Conservation (phyloP, 2,888 invertebrate species). For the Choristoneura rosaceana region DNA sequence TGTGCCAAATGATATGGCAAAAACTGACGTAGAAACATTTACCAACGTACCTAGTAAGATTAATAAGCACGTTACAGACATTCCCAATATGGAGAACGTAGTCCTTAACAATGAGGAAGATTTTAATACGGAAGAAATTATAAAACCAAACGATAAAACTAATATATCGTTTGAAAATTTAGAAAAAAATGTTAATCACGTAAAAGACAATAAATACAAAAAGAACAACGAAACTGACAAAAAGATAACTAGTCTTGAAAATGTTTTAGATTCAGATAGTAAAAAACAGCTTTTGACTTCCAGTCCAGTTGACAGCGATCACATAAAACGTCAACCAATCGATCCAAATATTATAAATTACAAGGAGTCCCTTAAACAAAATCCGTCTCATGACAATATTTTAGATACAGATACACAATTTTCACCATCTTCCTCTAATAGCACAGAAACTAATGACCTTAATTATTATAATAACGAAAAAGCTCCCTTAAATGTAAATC, state of each 20-base stretch:
- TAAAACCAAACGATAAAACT: background rate
- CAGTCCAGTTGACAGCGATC: background rate
- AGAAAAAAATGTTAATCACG: background rate
- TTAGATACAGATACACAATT: constrained; percentile 18
- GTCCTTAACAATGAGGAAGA: background rate
- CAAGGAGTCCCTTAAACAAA: background rate
- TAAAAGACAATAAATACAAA: background rate
- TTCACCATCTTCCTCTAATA: constrained; percentile 17
- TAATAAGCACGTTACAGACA: background rate
- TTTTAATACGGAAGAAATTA: background rate
- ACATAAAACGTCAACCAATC: background rate
- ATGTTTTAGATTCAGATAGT: background rate
- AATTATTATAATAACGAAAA: background rate
- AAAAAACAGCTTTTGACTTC: background rate
- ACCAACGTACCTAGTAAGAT: background rate
- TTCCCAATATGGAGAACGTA: background rate
- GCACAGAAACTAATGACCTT: background rate
- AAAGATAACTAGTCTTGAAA: background rate
- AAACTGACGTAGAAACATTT: background rate
- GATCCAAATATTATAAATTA: background rate
- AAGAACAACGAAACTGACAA: background rate
- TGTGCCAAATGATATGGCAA: background rate
- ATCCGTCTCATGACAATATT: background rate
- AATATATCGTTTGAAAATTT: background rate
- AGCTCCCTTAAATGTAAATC: background rate